These are phyloP conservation scores for Ptilodon capucinus DNA, from an alignment of 2,888 invertebrate species.

Conservation along the genomic window DNA sequence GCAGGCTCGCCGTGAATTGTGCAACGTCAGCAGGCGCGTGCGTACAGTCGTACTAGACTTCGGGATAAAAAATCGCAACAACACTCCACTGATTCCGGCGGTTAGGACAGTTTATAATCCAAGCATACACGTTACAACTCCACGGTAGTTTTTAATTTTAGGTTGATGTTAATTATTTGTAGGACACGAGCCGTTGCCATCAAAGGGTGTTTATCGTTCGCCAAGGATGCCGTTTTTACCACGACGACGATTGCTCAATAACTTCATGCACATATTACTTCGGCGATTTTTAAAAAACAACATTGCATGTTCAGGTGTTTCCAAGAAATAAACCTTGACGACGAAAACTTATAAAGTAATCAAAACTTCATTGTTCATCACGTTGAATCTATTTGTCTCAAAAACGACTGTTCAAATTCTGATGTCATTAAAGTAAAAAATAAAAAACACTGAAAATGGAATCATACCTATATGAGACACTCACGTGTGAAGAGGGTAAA, in stretches of 20 bases:
- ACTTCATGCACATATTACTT: constrained; percentile 26
- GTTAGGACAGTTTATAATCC: constrained; percentile 36
- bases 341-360: background rate
- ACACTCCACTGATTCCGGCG: constrained; percentile 37
- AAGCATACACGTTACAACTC: constrained; percentile 30
- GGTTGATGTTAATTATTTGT: constrained; percentile 31
- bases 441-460: constrained; percentile 5
- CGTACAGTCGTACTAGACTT: constrained; percentile 48
- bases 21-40: constrained; percentile 75
- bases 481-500: background rate
- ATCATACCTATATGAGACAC: constrained; percentile 2
- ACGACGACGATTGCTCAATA: constrained; percentile 31
- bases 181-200: constrained; percentile 36
- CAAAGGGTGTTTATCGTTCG: constrained; percentile 29
- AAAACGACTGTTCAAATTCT: background rate
- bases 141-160: no score
- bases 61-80: constrained; percentile 47
- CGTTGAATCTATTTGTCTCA: background rate
- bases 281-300: constrained; percentile 16
- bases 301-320: background rate
- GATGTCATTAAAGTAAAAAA: background rate
- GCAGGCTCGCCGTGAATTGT: constrained; percentile 56
- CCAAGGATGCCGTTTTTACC: constrained; percentile 23
- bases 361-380: background rate
- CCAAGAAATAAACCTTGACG: background rate